A percentile compares a stretch with the other conserved stretches of the same genome.
phyloP scores from a whole-genome alignment of 2,888 invertebrate genomes.

The Griposia aprilina region DNA sequence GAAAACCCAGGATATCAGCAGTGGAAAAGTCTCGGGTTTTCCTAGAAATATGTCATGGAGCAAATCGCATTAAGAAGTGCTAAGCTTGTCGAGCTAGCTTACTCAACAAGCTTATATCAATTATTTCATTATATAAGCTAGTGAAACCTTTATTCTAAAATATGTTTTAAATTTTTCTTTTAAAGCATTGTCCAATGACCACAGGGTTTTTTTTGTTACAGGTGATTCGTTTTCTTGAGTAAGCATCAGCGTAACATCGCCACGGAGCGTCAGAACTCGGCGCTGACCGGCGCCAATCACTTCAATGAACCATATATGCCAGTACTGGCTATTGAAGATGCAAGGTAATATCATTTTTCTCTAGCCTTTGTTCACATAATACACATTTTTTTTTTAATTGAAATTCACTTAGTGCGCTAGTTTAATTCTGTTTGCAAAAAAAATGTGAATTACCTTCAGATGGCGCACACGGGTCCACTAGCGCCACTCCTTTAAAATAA shows the following conservation, averaged over 20 bases:
- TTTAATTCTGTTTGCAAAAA: conserved; percentile 19
- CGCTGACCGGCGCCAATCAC: conserved; percentile 89
- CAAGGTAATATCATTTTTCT: conserved; percentile 86
- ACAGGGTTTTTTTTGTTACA: conserved; percentile 64
- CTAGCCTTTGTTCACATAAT: background rate
- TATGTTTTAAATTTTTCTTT: background rate
- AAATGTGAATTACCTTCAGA: background rate
- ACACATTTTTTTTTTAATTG: background rate
- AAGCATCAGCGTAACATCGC: conserved; percentile 76
- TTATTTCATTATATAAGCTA: background rate
- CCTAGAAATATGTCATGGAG: background rate
- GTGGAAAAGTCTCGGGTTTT: background rate
- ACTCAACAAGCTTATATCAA: background rate
- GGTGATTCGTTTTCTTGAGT: conserved; percentile 59
- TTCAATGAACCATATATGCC: conserved; percentile 92
- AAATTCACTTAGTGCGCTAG: background rate
- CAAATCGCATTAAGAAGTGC: background rate
- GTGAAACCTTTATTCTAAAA: background rate
- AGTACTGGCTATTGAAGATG: conserved; percentile 92
- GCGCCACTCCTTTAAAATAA: too few species aligned
- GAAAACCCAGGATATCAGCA: background rate
- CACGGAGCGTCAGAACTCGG: conserved; percentile 90
- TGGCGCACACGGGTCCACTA: too few species aligned
- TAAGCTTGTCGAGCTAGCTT: too few species aligned
- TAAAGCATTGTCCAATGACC: background rate